Base-by-base conservation (phyloP, 1,140 invertebrate species). In the Listronotus oregonensis region DNA sequence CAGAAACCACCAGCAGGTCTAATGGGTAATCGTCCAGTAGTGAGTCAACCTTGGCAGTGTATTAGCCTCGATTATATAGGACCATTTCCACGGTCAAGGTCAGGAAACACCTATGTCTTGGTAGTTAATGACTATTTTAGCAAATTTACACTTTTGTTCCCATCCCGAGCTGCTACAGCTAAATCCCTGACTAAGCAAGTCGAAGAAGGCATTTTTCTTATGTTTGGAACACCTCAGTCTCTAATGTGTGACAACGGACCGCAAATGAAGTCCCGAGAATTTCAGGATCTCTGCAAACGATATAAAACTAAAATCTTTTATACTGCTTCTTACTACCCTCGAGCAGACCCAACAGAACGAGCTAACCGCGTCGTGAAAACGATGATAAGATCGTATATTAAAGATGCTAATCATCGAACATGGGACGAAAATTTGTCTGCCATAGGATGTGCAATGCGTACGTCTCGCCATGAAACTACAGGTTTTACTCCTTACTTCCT, bases 81-180 rank as follows among this genome's bases (percentile, higher is more conserved):
- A 40, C 52, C 62, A 5, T 40, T 64, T 1, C 78, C 77, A 2
- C 44, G 42, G 0, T 75, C 71, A 12, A 59, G 51, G 15, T 21
- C 39, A 21, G 75, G 77, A 21, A 66, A 76, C 54, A 49, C 59
- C 15, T 78, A 74, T 56, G 50, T 79, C 1, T 42, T 80, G 1
- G 74, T 80, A 1, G 18, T 76, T 0, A 66, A 73, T 12, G 77
- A 80, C 67, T 64, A 71, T 17, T 76, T 78, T 52, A 75, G 70
- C 3, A 76, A 77, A 52, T 80, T 62, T 51, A 12, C 46, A 1
- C 3, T 69, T 1, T 10, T 66, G 0, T 64, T 69, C 52, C 47
- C 67, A 14, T 50, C 66, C 15, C 40, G 65, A 15, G 12, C 34
- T 0, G 54, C 67, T 10, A 69, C 47, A 1, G 52, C 71, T 3